A percentile compares a stretch with the other conserved stretches of the same genome.
phyloP scores from a whole-genome alignment of 92 coral and sea anemone species.

The Porites divaricata region DNA sequence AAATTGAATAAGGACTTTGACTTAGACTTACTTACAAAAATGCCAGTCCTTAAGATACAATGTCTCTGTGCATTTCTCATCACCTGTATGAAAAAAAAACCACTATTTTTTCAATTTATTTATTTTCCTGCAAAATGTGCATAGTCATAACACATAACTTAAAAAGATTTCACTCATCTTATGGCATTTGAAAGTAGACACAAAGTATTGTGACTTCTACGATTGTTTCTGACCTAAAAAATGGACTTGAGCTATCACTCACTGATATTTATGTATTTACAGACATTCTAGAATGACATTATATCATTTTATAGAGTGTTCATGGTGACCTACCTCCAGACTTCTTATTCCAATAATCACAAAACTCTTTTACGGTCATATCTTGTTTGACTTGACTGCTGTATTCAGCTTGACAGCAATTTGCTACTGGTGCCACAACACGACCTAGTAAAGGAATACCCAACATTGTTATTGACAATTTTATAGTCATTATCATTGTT shows the following conservation, averaged over 20 bases:
- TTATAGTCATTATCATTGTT: too few relatives aligned
- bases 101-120: background rate
- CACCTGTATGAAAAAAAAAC: background rate
- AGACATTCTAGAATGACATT: background rate
- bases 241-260: too few relatives aligned
- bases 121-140: too few relatives aligned
- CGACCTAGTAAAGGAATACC: slow-evolving; percentile 53
- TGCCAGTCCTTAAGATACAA: slow-evolving; percentile 98
- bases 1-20: background rate
- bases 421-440: slow-evolving; percentile 88
- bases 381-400: slow-evolving; percentile 82
- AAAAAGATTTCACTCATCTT: too few relatives aligned
- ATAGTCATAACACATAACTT: too few relatives aligned
- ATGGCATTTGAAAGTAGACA: too few relatives aligned
- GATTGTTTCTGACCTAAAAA: too few relatives aligned
- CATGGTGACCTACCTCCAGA: background rate
- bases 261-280: too few relatives aligned
- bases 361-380: slow-evolving; percentile 79
- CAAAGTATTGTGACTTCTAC: too few relatives aligned
- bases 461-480: too few relatives aligned
- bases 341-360: slow-evolving; percentile 70
- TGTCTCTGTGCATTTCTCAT: slow-evolving; percentile 1
- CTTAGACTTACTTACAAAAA: slow-evolving; percentile 96
- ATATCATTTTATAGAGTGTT: too few relatives aligned
- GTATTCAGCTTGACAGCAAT: slow-evolving; percentile 72